Percentiles rank a stretch among this genome's conserved stretches.
Evolutionary conservation across 1,140 invertebrate genomes (phyloP).

Genomic region (Tetramorium alpestre): DNA sequence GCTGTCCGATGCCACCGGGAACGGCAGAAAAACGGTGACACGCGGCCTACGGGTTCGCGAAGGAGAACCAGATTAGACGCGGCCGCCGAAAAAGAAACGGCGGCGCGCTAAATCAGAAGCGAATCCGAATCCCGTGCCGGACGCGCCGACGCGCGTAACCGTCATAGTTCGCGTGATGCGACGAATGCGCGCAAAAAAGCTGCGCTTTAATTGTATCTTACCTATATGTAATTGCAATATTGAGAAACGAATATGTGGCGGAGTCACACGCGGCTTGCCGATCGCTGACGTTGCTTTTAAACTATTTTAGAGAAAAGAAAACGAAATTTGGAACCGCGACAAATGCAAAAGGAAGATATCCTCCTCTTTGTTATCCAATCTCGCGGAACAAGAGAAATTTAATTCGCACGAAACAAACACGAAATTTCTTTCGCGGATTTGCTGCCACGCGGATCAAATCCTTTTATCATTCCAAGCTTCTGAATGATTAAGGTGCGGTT

Average conservation of each 20-base stretch:
- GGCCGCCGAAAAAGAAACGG: conserved; percentile 29
- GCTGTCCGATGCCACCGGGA: not conserved
- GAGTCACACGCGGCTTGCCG: not conserved
- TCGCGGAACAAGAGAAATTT: conserved; percentile 1
- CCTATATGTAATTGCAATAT: not conserved
- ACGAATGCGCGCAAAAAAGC: conserved; percentile 24
- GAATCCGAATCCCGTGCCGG: conserved; percentile 12
- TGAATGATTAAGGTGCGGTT: not conserved
- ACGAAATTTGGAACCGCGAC: not conserved
- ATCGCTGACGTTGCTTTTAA: not conserved
- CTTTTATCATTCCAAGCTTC: not conserved
- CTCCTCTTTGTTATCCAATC: not conserved
- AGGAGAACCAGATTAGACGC: conserved; percentile 51
- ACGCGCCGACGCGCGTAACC: not conserved
- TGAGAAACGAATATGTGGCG: not conserved
- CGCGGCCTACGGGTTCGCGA: conserved; percentile 16
- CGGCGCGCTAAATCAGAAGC: conserved; percentile 33
- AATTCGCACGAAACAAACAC: not conserved
- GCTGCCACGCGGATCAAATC: not conserved
- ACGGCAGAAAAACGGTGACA: conserved; percentile 33
- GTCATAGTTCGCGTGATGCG: conserved; percentile 16
- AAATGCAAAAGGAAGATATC: not conserved
- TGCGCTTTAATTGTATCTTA: not conserved
- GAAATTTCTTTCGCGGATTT: not conserved
- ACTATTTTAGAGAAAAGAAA: not conserved